A percentile compares a stretch with the other conserved stretches of the same genome.
phyloP scores from a whole-genome alignment of 1,140 invertebrate species.

The Drosophila leontia region DNA sequence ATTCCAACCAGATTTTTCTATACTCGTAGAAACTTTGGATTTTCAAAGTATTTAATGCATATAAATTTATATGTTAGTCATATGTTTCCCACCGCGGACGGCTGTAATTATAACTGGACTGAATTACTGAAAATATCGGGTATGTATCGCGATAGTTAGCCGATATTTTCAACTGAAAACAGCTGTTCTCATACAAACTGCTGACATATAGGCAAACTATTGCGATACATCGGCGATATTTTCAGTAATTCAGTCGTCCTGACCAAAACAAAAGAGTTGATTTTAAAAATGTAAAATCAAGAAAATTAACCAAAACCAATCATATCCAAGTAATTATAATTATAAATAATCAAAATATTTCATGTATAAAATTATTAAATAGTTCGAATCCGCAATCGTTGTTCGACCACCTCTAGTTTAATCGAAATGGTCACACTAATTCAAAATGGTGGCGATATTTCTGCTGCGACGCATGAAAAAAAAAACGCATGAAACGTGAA shows the following conservation, averaged over 20 bases:
- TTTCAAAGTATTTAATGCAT: background rate
- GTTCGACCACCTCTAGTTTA: background rate
- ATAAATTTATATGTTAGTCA: background rate
- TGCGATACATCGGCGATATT: too few relatives aligned
- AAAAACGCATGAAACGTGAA: constrained; percentile 69
- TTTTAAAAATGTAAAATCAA: background rate
- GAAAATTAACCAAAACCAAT: background rate
- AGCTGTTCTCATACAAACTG: too few relatives aligned
- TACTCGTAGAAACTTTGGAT: too few relatives aligned
- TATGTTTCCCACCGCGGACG: background rate
- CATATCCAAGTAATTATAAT: background rate
- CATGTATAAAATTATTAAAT: background rate
- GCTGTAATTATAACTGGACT: background rate
- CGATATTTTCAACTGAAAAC: too few relatives aligned
- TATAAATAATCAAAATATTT: background rate
- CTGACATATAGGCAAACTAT: too few relatives aligned
- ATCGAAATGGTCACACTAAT: constrained; percentile 37
- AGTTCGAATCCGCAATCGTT: background rate
- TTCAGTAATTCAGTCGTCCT: too few relatives aligned
- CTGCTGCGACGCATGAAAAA: constrained; percentile 63
- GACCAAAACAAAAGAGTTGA: too few relatives aligned
- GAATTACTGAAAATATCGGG: too few relatives aligned
- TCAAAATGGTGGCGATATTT: constrained; percentile 70
- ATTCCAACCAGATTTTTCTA: background rate
- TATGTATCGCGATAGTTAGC: too few relatives aligned